phyloP scores from a whole-genome alignment of 2,113 vertebrate genomes.

The Henicopernis longicauda region DNA sequence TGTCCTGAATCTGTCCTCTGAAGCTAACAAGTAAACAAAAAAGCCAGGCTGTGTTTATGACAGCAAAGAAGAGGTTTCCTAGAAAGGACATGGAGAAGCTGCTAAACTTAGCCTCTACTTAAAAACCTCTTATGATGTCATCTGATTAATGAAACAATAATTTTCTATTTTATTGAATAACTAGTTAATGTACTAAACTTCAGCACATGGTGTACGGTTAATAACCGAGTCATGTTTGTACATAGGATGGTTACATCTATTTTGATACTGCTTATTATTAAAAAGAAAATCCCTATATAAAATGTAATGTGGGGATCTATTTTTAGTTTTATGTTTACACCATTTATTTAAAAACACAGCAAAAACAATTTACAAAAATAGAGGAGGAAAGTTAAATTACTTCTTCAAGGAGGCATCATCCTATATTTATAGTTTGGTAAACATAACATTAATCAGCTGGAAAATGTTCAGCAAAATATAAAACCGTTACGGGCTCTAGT shows the following conservation, averaged over 20 bases:
- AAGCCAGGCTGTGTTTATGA: not conserved
- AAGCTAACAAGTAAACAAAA: not conserved
- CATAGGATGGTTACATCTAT: not conserved
- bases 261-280: not conserved
- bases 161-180: not conserved
- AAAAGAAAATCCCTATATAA: not conserved
- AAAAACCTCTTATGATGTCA: not conserved
- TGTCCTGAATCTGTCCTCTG: not conserved
- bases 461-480: constrained; percentile 39
- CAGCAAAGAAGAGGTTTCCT: not conserved
- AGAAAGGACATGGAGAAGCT: not conserved
- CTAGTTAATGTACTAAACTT: not conserved
- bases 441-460: constrained; percentile 58
- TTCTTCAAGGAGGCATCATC: constrained; percentile 20
- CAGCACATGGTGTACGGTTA: not conserved
- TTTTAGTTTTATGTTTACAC: not conserved
- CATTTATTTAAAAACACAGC: not conserved
- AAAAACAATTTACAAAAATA: constrained; percentile 14
- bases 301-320: not conserved
- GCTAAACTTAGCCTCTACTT: not conserved
- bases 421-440: constrained; percentile 44
- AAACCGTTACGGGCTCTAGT: constrained; percentile 7
- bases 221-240: not conserved
- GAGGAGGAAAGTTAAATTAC: constrained; percentile 15
- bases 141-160: not conserved